Base-by-base conservation (phyloP, 2,797 vertebrate genomes). In the Gallinago nigripennis region DNA sequence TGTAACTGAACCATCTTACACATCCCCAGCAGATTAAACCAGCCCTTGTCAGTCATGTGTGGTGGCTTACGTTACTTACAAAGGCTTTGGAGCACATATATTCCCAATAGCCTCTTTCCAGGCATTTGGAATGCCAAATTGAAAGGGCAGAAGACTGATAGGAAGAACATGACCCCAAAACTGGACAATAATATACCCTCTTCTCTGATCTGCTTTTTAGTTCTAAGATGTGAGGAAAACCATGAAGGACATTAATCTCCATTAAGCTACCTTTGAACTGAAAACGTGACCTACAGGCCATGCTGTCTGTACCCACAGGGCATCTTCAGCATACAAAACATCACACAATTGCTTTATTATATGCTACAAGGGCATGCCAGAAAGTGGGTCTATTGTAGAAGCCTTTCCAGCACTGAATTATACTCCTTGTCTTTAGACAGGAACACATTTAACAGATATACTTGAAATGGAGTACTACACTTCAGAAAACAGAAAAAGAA, bases 321-420 rank as follows among this genome's bases (percentile, higher is more conserved):
- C 81, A 93, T 56, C 88, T 33, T 58, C 80, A 56, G 53, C 8
- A 28, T 6, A 70, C 66, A 72, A 82, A 73, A 65, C 66, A 88
- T 8, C 82, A 45, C 73, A 91, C 89, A 93, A 86, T 8, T 56
- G 50, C 82, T 95, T 79, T 48, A 92, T 70, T 94, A 86, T 95
- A 72, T 3, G 5, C 61, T 61, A 48, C 33, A 11, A 41, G 58
- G 61, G 65, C 23, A 4, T 8, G 66, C 31, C 77, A 92, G 69
- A 93, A 79, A 92, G 94, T 1, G 41, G 66, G 77, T 33, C 90
- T 58, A 72, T 66, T 95, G 90, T 69, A 57, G 66, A 79, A 70
- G 77, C 31, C 66, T 33, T 70, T 50, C 4, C 50, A 93, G 78
- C 2, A 35, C 85, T 90, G 56, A 96, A 90, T 81, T 37, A 54